Percentiles rank a stretch among this genome's conserved stretches.
Evolutionary conservation across 2,888 invertebrate genomes (phyloP).

Genomic region (Latrodectus elegans): DNA sequence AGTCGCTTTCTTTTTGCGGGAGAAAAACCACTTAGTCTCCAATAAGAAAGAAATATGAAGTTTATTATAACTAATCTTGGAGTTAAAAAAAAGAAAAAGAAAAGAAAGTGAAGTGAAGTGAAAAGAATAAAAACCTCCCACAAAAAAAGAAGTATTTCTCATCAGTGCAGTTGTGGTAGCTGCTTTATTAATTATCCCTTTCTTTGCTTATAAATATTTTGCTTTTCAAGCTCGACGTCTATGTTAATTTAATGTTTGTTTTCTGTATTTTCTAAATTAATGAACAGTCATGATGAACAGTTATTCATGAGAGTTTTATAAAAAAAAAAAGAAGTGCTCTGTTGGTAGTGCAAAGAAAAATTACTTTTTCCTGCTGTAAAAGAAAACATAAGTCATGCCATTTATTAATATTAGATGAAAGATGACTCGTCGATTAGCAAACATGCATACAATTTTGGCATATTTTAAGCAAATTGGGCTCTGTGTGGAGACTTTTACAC

Average conservation of each 20-base stretch:
- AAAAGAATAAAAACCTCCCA: background rate
- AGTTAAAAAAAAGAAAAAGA: background rate
- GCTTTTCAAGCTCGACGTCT: background rate
- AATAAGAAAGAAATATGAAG: background rate
- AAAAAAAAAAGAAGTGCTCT: background rate
- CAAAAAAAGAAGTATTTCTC: background rate
- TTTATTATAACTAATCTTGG: background rate
- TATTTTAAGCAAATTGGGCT: no score
- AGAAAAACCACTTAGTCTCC: no score
- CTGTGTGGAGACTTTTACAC: no score
- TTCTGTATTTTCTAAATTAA: background rate
- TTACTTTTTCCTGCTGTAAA: no score
- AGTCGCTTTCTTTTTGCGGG: no score
- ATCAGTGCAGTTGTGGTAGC: background rate
- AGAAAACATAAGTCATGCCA: no score
- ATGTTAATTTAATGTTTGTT: background rate
- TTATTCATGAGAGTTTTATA: background rate
- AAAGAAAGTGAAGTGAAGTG: background rate
- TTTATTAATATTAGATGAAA: no score
- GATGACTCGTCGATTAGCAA: no score
- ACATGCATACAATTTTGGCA: no score
- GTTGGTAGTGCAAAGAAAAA: background rate
- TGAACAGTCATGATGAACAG: background rate
- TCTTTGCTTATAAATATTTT: conserved; percentile 5
- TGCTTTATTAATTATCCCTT: conserved; percentile 2